Evolutionary conservation across 2,888 invertebrate species (phyloP), one percentile per base, ranked within the genome.

Genomic region (Serripes groenlandicus): DNA sequence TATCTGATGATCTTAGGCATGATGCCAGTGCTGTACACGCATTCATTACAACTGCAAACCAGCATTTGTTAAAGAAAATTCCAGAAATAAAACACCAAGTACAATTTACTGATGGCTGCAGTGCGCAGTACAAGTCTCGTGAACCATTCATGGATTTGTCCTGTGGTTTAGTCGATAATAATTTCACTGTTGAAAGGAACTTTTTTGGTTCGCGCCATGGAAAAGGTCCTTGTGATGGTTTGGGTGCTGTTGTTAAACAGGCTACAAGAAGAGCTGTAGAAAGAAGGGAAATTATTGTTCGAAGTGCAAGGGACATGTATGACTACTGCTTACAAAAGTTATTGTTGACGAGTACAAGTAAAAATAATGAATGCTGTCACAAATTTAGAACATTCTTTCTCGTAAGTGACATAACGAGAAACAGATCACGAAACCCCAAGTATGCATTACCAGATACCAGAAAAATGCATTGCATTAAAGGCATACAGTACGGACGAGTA

Each of bases 141-240:
- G 0, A 28, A 34, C 64, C 64, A 3, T 80, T 80, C 30, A 2
- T n/a, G 0, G 18, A 68, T 32, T 0, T 75, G 11, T 62, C 75
- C 0, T 5, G 34, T 11, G 32, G 21, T n/a, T 4, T 32, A 15
- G 18, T n/a, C 21, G 23, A 60, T 37, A 4, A 42, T 32, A 42
- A 32, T 3, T 26, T 34, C 4, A 5, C 26, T n/a, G 32, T 54
- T 26, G 69, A 80, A 42, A 1, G 71, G 9, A 15, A 30, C 15
- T 80, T 18, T 28, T 75, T 80, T 75, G 80, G 75, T 4, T 71
- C 56, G 7, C 32, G 80, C 15, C 80, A 80, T 26, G 75, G 80
- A 0, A 80, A 80, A 52, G 52, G 74, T 28, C 69, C 60, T 23
- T 68, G 78, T 60, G 73, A 78, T 32, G 64, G 26, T 3, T 21